A percentile compares a stretch with the other conserved stretches of the same genome.
phyloP scores from a whole-genome alignment of 2,113 vertebrate species.

The Chascanopsetta lugubris region DNA sequence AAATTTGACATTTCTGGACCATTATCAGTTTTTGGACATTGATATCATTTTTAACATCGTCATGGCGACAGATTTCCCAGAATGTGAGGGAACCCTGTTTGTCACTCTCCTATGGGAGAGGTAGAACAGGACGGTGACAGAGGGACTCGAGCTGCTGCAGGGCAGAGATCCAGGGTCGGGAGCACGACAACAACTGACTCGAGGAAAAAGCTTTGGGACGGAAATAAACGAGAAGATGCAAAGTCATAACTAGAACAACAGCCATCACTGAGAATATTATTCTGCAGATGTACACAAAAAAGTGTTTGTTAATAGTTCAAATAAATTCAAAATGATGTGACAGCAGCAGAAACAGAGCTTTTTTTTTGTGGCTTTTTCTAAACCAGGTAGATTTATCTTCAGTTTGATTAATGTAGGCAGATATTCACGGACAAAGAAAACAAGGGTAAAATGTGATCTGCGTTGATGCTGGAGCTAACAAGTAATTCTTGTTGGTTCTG shows the following conservation, averaged over 20 bases:
- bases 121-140: background rate
- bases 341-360: too few species aligned
- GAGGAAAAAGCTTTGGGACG: conserved; percentile 15
- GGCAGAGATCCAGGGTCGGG: background rate
- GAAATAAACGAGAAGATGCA: conserved; percentile 85
- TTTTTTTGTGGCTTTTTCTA: too few species aligned
- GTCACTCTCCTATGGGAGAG: background rate
- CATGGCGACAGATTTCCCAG: background rate
- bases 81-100: background rate
- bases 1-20: background rate
- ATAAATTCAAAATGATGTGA: too few species aligned
- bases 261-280: background rate
- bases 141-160: background rate
- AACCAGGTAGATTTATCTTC: too few species aligned
- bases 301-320: too few species aligned
- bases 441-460: too few species aligned
- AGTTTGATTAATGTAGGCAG: too few species aligned
- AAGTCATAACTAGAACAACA: conserved; percentile 82
- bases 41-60: background rate
- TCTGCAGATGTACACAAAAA: background rate
- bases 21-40: background rate
- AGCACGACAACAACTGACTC: conserved; percentile 49
- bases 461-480: too few species aligned
- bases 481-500: too few species aligned
- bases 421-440: too few species aligned